phyloP scores from a whole-genome alignment of 2,888 invertebrate genomes.

The Lysandra coridon region DNA sequence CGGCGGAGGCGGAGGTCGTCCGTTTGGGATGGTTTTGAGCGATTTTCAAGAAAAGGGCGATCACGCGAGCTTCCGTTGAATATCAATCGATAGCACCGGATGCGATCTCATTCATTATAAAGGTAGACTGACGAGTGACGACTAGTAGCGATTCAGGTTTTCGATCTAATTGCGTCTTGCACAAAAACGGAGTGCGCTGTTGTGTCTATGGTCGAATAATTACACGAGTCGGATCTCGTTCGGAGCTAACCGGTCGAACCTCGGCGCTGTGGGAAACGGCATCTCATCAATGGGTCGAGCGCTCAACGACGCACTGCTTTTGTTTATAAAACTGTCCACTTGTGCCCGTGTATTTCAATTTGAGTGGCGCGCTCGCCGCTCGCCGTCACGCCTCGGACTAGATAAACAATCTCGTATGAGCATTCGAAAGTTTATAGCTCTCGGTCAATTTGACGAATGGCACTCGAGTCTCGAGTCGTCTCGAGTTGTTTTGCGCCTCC shows the following conservation, averaged over 20 bases:
- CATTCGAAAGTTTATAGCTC: slow-evolving; percentile 44
- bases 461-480: slow-evolving; percentile 50
- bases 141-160: slow-evolving; percentile 51
- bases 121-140: slow-evolving; percentile 50
- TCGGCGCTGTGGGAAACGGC: slow-evolving; percentile 68
- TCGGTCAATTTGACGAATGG: slow-evolving; percentile 44
- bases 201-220: slow-evolving; percentile 43
- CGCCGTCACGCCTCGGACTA: slow-evolving; percentile 54
- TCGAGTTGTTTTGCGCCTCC: slow-evolving; percentile 47
- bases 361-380: slow-evolving; percentile 56
- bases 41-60: slow-evolving; percentile 62
- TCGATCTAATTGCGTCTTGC: slow-evolving; percentile 52
- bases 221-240: slow-evolving; percentile 53
- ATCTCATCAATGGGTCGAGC: slow-evolving; percentile 69
- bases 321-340: slow-evolving; percentile 80
- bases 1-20: slow-evolving; percentile 64
- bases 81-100: slow-evolving; percentile 63
- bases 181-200: slow-evolving; percentile 30
- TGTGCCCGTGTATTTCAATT: slow-evolving; percentile 60
- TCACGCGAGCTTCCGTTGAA: slow-evolving; percentile 65
- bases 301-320: slow-evolving; percentile 62
- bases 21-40: slow-evolving; percentile 63
- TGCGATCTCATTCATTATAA: slow-evolving; percentile 56
- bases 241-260: slow-evolving; percentile 58
- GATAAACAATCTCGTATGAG: slow-evolving; percentile 57